Evolutionary conservation across 2,797 vertebrate species (phyloP).

Genomic region (Anabas testudineus): DNA sequence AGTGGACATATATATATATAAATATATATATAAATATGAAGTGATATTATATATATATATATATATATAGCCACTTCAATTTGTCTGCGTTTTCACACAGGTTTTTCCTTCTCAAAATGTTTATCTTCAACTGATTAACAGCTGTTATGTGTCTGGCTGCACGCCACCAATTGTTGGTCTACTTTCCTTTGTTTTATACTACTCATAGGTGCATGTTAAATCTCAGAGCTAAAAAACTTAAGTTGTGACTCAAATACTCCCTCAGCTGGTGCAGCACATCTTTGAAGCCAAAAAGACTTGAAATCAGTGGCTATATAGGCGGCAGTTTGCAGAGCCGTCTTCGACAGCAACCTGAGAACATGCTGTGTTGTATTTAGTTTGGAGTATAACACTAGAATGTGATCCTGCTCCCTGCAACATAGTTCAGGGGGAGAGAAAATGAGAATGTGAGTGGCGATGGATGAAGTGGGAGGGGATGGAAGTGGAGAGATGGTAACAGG

Average conservation of each 20-base stretch:
- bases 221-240: not conserved
- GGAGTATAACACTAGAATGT: constrained; percentile 11
- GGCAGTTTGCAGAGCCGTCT: constrained; percentile 6
- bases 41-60: too few species aligned
- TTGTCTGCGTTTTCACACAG: not conserved
- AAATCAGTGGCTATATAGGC: constrained; percentile 14
- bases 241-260: not conserved
- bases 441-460: constrained; percentile 29
- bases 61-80: not conserved
- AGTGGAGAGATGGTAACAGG: constrained; percentile 48
- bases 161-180: not conserved
- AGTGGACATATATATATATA: too few species aligned
- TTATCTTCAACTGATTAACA: not conserved
- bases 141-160: not conserved
- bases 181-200: not conserved
- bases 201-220: not conserved
- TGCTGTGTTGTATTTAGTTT: constrained; percentile 37
- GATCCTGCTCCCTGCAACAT: constrained; percentile 17
- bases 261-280: constrained; percentile 17
- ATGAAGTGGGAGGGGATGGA: constrained; percentile 48
- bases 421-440: constrained; percentile 57
- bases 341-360: constrained; percentile 23
- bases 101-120: constrained; percentile 1
- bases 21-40: too few species aligned
- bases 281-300: constrained; percentile 45